Percentiles rank a stretch among this genome's conserved stretches.
These are phyloP conservation scores for Hirundichthys speculiger DNA, from an alignment of 2,113 vertebrate genomes.

Conservation along the genomic window DNA sequence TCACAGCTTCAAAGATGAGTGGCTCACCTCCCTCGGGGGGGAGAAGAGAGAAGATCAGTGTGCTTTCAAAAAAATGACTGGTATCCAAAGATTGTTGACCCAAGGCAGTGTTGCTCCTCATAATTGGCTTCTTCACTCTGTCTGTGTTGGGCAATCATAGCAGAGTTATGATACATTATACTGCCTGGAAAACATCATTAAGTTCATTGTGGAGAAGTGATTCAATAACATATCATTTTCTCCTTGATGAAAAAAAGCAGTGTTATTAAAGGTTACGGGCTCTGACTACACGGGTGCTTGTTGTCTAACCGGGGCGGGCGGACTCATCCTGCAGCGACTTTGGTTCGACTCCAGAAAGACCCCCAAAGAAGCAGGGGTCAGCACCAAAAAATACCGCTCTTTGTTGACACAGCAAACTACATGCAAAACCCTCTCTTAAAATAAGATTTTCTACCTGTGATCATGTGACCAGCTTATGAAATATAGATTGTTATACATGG, in stretches of 20 bases:
- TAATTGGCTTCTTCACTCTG: slow-evolving; percentile 72
- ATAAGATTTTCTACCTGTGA: too few relatives aligned
- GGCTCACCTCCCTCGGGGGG: slow-evolving; percentile 59
- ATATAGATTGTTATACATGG: not conserved
- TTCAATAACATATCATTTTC: slow-evolving; percentile 75
- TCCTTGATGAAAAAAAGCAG: slow-evolving; percentile 58
- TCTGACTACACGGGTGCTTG: slow-evolving; percentile 30
- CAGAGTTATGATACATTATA: slow-evolving; percentile 69
- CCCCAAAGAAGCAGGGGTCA: slow-evolving; percentile 14
- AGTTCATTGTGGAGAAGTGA: slow-evolving; percentile 54
- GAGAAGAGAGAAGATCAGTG: slow-evolving; percentile 60
- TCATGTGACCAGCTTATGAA: too few relatives aligned
- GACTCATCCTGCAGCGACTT: slow-evolving; percentile 27
- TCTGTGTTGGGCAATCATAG: slow-evolving; percentile 66
- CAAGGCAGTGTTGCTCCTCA: slow-evolving; percentile 64
- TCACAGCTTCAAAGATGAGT: slow-evolving; percentile 75
- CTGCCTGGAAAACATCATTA: slow-evolving; percentile 71
- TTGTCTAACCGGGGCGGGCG: slow-evolving; percentile 30
- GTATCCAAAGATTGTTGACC: slow-evolving; percentile 76
- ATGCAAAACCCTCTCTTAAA: too few relatives aligned
- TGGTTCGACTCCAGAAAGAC: slow-evolving; percentile 40
- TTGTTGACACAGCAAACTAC: too few relatives aligned
- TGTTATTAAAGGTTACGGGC: slow-evolving; percentile 8
- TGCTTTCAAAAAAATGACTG: slow-evolving; percentile 73
- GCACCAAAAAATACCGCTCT: slow-evolving; percentile 20